Conservation (phyloP, 2,888 invertebrate genomes). For the Sialis lutaria region DNA sequence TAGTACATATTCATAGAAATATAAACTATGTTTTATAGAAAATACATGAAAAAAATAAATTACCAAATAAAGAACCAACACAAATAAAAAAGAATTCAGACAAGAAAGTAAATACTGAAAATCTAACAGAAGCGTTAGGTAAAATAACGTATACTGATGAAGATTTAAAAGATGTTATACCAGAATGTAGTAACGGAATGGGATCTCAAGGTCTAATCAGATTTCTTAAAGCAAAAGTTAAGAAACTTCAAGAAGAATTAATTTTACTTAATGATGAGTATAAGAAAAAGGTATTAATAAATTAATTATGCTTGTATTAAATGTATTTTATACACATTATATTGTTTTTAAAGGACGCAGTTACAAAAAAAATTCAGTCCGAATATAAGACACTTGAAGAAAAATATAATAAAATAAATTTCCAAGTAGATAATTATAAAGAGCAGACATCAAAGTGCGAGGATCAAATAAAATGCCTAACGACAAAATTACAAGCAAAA, state of each 20-base stretch:
- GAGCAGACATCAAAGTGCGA: slow-evolving; percentile 19
- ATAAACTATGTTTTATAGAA: no score
- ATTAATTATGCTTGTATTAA: not conserved
- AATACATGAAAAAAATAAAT: not conserved
- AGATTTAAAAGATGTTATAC: slow-evolving; percentile 8
- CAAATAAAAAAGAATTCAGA: not conserved
- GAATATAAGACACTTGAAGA: slow-evolving; percentile 18
- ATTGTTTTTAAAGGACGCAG: slow-evolving; percentile 17
- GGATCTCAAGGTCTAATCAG: slow-evolving; percentile 18
- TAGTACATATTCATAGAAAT: no score
- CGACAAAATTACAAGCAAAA: slow-evolving; percentile 19
- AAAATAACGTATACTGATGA: no score
- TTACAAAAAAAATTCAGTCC: slow-evolving; percentile 19
- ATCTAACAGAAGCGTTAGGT: no score
- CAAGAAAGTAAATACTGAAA: not conserved
- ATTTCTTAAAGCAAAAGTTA: slow-evolving; percentile 22
- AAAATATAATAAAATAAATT: slow-evolving; percentile 24
- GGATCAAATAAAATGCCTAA: slow-evolving; percentile 16
- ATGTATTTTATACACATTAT: not conserved
- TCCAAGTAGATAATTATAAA: slow-evolving; percentile 17
- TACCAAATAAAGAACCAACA: not conserved
- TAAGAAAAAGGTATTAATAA: slow-evolving; percentile 14
- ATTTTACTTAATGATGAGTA: slow-evolving; percentile 18
- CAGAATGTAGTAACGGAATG: slow-evolving; percentile 17
- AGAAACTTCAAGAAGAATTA: slow-evolving; percentile 18